Evolutionary conservation across 1,140 invertebrate genomes (phyloP), one percentile per base, ranked within the genome.

Genomic region (Bombus affinis): DNA sequence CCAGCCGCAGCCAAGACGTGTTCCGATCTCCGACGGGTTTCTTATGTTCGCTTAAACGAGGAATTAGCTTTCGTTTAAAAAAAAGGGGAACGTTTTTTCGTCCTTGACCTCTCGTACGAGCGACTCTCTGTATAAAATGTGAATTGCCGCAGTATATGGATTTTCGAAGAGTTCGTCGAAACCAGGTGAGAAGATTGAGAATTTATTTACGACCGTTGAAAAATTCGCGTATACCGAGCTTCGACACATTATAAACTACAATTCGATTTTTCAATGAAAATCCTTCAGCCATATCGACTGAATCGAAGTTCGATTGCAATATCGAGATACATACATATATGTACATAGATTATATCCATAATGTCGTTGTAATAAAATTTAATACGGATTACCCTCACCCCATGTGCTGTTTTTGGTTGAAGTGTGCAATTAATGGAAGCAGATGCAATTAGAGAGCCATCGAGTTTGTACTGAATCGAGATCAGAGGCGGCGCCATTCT

Each of bases 1-100:
- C 80, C 87, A 87, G 89, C 89, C 87, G 83, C 37, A 71, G 83
- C 71, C 76, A 87, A 53, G 86, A 83, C 59, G 88, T 74, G 81
- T 89, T 80, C 35, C 86, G 76, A 74, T 77, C 74, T 59, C 62
- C 68, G 32, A 42, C 53, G 32, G 25, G 2, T 62, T 85, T 73
- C 74, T 78, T 62, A 65, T 59, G 74, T 62, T 73, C 62, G 39
- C 42, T 66, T 77, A 78, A 89, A 86, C 79, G 87, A 65, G 76
- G 62, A 66, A 88, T 65, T 70, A 83, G 78, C 77, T 68, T 74
- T 72, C 83, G 28, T 72, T 83, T 78, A 28, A 78, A 78, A 68
- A 53, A 53, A 68, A 0, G 22, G 65, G 62, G 74, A 47, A 6
- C 62, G 35, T 22, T 62, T 76, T 59, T 85, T 80, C 42, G 47